phyloP scores from a whole-genome alignment of 2,888 invertebrate species.

The Acronicta alni region DNA sequence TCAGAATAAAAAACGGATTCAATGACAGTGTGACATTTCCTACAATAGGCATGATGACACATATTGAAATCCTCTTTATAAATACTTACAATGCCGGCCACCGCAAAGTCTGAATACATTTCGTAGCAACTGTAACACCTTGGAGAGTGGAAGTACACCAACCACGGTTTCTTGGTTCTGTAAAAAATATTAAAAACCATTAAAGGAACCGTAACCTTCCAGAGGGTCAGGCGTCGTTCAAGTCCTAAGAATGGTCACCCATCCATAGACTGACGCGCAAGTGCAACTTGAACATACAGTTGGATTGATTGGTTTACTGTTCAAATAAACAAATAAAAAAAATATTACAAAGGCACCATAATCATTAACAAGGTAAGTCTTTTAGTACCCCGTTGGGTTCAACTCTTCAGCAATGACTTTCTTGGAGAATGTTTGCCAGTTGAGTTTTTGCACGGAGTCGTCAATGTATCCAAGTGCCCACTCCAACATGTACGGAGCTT shows the following conservation, averaged over 20 bases:
- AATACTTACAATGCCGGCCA: slow-evolving; percentile 79
- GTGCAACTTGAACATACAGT: too few species aligned
- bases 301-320: too few species aligned
- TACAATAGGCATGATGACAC: too few species aligned
- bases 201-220: too few species aligned
- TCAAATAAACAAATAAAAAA: too few species aligned
- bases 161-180: slow-evolving; percentile 78
- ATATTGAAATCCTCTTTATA: too few species aligned
- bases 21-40: too few species aligned
- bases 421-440: slow-evolving; percentile 74
- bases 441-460: slow-evolving; percentile 73
- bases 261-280: too few species aligned
- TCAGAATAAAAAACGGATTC: too few species aligned
- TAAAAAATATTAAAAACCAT: slow-evolving; percentile 28
- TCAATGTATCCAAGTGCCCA: slow-evolving; percentile 79
- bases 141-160: slow-evolving; percentile 84
- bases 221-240: too few species aligned
- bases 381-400: slow-evolving; percentile 70
- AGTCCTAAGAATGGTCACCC: too few species aligned
- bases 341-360: too few species aligned
- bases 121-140: slow-evolving; percentile 81
- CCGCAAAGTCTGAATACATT: slow-evolving; percentile 81
- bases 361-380: neutral
- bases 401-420: slow-evolving; percentile 75
- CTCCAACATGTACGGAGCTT: slow-evolving; percentile 80